A percentile compares a stretch with the other conserved stretches of the same genome.
Conservation (phyloP, 2,888 invertebrate species). For the Apamea sordens region DNA sequence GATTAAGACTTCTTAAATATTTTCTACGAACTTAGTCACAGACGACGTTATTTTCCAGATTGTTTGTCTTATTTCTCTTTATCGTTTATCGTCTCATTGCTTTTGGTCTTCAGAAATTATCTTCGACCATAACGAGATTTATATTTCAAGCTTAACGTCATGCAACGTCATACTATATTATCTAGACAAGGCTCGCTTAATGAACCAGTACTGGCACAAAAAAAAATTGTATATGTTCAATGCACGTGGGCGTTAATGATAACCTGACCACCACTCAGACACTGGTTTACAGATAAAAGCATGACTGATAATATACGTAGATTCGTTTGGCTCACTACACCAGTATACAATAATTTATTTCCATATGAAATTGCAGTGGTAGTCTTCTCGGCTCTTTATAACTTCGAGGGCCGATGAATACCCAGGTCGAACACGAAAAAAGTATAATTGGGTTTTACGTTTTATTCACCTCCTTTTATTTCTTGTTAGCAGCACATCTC, state of each 20-base stretch:
- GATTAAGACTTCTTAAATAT: conserved; percentile 61
- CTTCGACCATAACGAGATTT: not conserved
- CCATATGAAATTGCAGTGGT: conserved; percentile 18
- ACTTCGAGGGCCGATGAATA: conserved; percentile 28
- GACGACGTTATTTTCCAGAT: conserved; percentile 26
- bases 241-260: conserved; percentile 49
- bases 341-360: conserved; percentile 43
- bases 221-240: conserved; percentile 15
- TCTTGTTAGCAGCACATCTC: conserved; percentile 52
- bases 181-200: conserved; percentile 18
- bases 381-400: conserved; percentile 14
- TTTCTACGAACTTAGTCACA: conserved; percentile 27
- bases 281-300: conserved; percentile 45
- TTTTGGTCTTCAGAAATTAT: conserved; percentile 15
- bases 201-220: conserved; percentile 37
- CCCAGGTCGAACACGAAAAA: conserved; percentile 49
- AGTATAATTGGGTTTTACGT: conserved; percentile 52
- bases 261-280: conserved; percentile 32
- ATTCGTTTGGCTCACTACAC: conserved; percentile 3
- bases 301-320: conserved; percentile 21
- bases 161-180: conserved; percentile 19
- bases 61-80: conserved; percentile 35
- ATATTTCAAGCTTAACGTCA: conserved; percentile 23
- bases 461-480: conserved; percentile 48
- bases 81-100: conserved; percentile 28